Base-by-base conservation (phyloP, 2,888 invertebrate genomes). In the Beris morrisii region DNA sequence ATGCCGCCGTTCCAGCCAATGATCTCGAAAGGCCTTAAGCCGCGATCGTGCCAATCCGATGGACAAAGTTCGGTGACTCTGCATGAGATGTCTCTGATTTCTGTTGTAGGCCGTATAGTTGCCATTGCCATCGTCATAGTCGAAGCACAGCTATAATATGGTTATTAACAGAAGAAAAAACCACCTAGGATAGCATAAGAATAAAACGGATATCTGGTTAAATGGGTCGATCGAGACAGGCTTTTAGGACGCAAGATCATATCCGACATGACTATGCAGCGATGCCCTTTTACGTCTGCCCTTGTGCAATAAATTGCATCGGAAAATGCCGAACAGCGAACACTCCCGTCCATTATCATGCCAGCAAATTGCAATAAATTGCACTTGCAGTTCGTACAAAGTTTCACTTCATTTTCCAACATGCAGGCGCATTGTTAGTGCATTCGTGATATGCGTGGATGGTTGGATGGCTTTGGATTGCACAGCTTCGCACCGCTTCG, bases 181-280 rank as follows among this genome's bases (percentile, higher is more conserved):
- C 22, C 9, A 38, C 9, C 9, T 38, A 38, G 9, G 9, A 38
- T 7, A 38, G 15, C 48, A 15, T 48, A 56, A 9, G 53, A 28
- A 53, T 56, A 43, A 2, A 44, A 38, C 43, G 43, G 55, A 56
- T 56, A 56, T 56, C 38, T 43, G 9, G 38, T 52, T 61, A 61
- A 61, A 61, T 61, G 52, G 61, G 61, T 61, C 61, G 61, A 32
- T 61, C 50, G 28, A 32, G 50, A 61, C 50, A 28, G 12, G 50
- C 50, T 50, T 61, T n/a, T 50, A 61, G 61, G 52, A 61, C 50
- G 38, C 50, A 50, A 61, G 52, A 61, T 61, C 61, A 61, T 50
- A 50, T 61, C 32, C 43, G 15, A 15, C 50, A 11, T 52, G n/a
- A n/a, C 48, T 13, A 48, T 59, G 13, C 48, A 5, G 46, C 6